phyloP scores from a whole-genome alignment of 1,140 invertebrate species.

The Ceratosolen fusciceps region DNA sequence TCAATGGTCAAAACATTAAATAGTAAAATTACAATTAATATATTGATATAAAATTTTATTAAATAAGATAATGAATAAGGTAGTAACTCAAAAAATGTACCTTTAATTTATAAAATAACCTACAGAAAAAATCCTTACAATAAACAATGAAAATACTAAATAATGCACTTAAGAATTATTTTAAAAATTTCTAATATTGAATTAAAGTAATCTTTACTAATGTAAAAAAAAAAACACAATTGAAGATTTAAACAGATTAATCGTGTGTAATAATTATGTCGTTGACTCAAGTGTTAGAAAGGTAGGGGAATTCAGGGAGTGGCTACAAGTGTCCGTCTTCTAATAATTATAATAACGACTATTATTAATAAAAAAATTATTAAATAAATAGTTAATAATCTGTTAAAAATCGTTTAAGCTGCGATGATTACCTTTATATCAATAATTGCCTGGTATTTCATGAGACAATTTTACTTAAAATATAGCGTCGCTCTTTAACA shows the following conservation, averaged over 20 bases:
- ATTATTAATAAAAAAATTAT: neutral
- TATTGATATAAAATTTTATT: no score
- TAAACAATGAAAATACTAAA: no score
- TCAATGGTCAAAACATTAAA: no score
- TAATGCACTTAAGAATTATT: neutral
- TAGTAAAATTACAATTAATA: no score
- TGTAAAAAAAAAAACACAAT: neutral
- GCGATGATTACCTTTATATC: slow-evolving; percentile 37
- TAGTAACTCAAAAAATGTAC: no score
- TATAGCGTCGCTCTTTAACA: slow-evolving; percentile 24
- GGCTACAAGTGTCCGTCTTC: slow-evolving; percentile 21
- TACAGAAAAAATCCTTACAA: no score
- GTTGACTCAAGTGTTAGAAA: slow-evolving; percentile 25
- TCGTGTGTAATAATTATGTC: slow-evolving; percentile 23
- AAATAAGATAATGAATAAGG: no score
- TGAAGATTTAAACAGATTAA: slow-evolving; percentile 15
- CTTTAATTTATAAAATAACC: no score
- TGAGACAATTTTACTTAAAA: slow-evolving; percentile 29
- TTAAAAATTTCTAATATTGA: neutral
- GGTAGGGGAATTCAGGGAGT: slow-evolving; percentile 46
- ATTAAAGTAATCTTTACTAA: neutral
- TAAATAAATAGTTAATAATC: neutral
- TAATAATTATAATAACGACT: neutral
- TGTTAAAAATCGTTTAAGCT: neutral
- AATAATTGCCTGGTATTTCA: slow-evolving; percentile 9